Base-by-base conservation (phyloP, 1,140 invertebrate species). In the Himalopsyche phryganea region DNA sequence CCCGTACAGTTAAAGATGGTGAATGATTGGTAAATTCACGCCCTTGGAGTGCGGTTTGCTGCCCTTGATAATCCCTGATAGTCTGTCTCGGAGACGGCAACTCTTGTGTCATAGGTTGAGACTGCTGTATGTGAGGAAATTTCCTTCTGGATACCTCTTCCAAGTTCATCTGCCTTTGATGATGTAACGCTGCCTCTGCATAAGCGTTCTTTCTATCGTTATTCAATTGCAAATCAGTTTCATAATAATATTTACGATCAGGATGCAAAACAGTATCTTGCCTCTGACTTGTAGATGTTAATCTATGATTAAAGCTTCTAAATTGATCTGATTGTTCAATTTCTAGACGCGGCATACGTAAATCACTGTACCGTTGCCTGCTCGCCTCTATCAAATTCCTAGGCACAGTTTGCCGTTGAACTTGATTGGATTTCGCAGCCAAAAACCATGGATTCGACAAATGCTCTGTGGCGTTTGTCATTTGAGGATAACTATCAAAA, bases 361-460 rank as follows among this genome's bases (percentile, higher is more conserved):
- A 23, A 9, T 61, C 60, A 9, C 35, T 36, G 20, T 62, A 62
- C 17, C 40, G 45, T 20, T 58, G 60, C 36, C 45, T 46, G 18
- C 40, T 32, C n/a, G 56, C 10, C 14, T 58, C 56, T 11, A 52
- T 20, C n/a, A 52, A 36, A 10, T 38, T 35, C 13, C 35, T 42
- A 6, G 48, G 47, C 23, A 18, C n/a, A 5, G 36, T 13, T 20
- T 52, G 49, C n/a, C 44, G 50, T 11, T 53, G 36, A 1, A 11
- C 19, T 11, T 58, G 50, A 7, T 20, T 49, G 6, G 41, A n/a
- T 35, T 61, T 61, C 2, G 49, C 18, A 3, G 42, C 38, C 15
- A 58, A 49, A 45, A 58, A 54, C 60, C 60, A 62, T 10, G 60
- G 50, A 62, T 62, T 62, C 7, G 40, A 51, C 4, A 15, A 13